Conservation (phyloP, 1,140 invertebrate species). For the Cheumatopsyche charites region DNA sequence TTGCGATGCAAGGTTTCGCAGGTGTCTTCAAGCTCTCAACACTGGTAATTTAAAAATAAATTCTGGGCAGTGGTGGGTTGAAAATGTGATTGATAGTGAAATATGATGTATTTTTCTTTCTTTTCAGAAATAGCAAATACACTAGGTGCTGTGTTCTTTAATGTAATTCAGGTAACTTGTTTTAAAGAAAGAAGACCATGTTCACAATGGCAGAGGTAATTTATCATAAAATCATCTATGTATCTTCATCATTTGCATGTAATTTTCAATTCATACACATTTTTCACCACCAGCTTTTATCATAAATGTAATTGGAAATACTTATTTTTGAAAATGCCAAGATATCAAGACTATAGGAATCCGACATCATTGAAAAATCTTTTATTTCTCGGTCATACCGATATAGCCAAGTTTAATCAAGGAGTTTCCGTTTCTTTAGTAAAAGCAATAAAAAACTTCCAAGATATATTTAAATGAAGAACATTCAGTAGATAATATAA, state of each 20-base stretch:
- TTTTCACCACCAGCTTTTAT: constrained; percentile 4
- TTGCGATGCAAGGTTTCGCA: constrained; percentile 71
- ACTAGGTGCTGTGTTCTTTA: constrained; percentile 73
- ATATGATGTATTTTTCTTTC: background rate
- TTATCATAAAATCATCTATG: constrained; percentile 10
- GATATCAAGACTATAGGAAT: constrained; percentile 35
- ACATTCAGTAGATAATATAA: background rate
- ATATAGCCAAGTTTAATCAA: constrained; percentile 43
- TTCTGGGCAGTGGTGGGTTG: background rate
- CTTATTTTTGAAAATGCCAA: constrained; percentile 44
- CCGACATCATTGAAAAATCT: constrained; percentile 37
- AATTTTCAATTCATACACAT: no score
- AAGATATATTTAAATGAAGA: constrained; percentile 27
- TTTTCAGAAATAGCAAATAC: constrained; percentile 67
- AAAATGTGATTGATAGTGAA: background rate
- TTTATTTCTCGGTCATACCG: constrained; percentile 41
- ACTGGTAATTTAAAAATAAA: constrained; percentile 57
- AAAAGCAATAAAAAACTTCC: constrained; percentile 34
- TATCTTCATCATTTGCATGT: background rate
- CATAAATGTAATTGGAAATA: constrained; percentile 38
- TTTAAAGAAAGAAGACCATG: constrained; percentile 70
- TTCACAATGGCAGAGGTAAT: constrained; percentile 68
- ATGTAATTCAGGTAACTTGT: constrained; percentile 71
- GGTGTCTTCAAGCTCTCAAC: constrained; percentile 70
- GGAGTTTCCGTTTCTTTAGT: constrained; percentile 23